Base-by-base conservation (phyloP, 2,113 vertebrate genomes). In the Nematolebias whitei region DNA sequence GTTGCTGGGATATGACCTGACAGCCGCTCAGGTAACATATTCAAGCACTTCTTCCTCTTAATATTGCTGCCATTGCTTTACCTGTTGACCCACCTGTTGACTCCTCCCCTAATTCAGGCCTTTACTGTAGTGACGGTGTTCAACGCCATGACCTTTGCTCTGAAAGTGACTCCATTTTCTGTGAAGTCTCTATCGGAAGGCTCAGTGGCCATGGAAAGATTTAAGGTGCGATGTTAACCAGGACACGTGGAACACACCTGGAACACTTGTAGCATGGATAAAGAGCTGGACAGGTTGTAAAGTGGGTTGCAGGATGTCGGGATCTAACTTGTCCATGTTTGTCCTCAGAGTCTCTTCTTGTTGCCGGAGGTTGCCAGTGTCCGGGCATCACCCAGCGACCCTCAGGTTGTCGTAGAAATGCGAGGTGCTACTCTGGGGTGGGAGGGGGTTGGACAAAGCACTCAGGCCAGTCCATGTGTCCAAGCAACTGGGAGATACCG, bases 81-180 rank as follows among this genome's bases (percentile, higher is more conserved):
- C 49, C 23, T 15, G 29, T 47, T 23, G 15, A 35, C 24, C 41
- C 12, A 51, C 49, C 23, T 15, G 29, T 47, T 23, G 19, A 35
- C 24, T 50, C 12, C 55, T 39, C 8, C 32, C 5, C 26, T 5
- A 76, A 4, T 71, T 49, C 72, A 98, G 96, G 96, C 96, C 55
- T 98, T 98, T 83, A 97, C 96, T 12, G 96, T 98, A 63, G 96
- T 98, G 29, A 98, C 96, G 9, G 95, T 98, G 63, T 98, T 97
- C 79, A 98, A 97, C 70, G 94, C 96, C 48, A 98, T 98, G 96
- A 97, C 96, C 59, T 98, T 98, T 90, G 95, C 96, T 68, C 89
- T 98, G 63, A 98, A 98, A 92, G 96, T 98, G 66, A 98, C 96
- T 0, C 96, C 96, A 0, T 96, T 98, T 74, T 97, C 96, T 10